Conservation (phyloP, 2,113 vertebrate species). For the Furnarius figulus region DNA sequence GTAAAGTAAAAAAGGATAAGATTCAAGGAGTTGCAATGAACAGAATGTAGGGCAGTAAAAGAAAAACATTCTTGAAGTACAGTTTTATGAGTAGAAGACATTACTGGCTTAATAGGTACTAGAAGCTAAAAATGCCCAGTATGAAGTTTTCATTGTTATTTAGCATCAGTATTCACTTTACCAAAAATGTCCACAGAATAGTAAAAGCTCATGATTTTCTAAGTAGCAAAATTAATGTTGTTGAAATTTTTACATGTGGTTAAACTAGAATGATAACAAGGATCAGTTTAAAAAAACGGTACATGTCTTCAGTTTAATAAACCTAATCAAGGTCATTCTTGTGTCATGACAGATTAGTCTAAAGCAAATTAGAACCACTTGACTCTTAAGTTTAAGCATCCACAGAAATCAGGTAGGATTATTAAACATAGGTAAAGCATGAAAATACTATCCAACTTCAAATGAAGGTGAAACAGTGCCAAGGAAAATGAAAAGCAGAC, state of each 20-base stretch:
- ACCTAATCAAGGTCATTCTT: neutral
- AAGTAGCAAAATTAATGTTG: neutral
- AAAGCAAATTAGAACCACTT: neutral
- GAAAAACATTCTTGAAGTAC: neutral
- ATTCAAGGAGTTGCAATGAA: neutral
- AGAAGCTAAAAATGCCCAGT: neutral
- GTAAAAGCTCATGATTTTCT: neutral
- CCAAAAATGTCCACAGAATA: neutral
- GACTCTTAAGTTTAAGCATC: neutral
- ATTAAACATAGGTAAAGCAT: neutral
- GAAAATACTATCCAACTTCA: neutral
- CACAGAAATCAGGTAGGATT: neutral
- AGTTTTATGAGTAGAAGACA: neutral
- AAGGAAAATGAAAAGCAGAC: accelerated
- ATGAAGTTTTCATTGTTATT: neutral
- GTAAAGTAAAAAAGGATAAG: neutral
- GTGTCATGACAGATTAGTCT: neutral
- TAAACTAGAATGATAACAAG: neutral
- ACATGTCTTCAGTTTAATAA: neutral
- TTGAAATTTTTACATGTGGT: neutral
- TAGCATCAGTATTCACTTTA: neutral
- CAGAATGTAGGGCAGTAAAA: neutral
- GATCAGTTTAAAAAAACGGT: neutral
- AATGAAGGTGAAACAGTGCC: neutral
- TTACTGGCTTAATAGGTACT: neutral